These are phyloP conservation scores for Pseudopipra pipra DNA, from an alignment of 2,113 vertebrate genomes.

Conservation along the genomic window DNA sequence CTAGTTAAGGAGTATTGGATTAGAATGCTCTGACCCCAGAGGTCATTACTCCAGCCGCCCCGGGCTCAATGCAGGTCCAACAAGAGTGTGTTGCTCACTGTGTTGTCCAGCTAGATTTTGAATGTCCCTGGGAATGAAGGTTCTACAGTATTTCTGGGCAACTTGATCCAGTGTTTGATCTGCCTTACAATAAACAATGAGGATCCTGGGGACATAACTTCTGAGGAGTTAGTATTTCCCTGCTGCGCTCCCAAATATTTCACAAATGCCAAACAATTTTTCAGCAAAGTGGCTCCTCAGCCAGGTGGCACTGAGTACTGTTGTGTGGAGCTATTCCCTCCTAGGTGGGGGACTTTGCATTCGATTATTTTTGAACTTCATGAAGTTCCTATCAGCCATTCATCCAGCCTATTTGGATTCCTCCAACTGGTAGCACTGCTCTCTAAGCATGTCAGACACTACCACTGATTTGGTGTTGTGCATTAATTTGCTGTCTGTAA, in stretches of 20 bases:
- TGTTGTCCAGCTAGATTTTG: background rate
- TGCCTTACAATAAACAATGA: background rate
- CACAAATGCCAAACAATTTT: background rate
- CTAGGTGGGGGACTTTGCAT: background rate
- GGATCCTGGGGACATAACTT: background rate
- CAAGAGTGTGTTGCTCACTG: background rate
- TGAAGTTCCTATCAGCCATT: background rate
- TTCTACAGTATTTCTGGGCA: background rate
- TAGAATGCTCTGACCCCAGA: background rate
- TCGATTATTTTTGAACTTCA: background rate
- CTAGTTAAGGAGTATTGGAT: rapidly evolving
- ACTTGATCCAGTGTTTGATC: background rate
- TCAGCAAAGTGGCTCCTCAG: background rate
- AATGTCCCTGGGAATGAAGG: background rate
- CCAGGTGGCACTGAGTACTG: background rate
- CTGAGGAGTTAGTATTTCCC: background rate
- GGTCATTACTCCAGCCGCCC: background rate
- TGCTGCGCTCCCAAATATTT: rapidly evolving
- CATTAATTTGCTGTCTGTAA: background rate
- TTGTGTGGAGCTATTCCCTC: background rate
- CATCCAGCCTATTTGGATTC: background rate
- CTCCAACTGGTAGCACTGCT: background rate
- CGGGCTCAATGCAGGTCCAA: background rate
- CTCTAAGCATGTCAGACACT: background rate
- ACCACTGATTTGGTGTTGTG: background rate